Evolutionary conservation across 2,797 vertebrate species (phyloP), one percentile per base, ranked within the genome.

Genomic region (Kryptolebias ocellatus): DNA sequence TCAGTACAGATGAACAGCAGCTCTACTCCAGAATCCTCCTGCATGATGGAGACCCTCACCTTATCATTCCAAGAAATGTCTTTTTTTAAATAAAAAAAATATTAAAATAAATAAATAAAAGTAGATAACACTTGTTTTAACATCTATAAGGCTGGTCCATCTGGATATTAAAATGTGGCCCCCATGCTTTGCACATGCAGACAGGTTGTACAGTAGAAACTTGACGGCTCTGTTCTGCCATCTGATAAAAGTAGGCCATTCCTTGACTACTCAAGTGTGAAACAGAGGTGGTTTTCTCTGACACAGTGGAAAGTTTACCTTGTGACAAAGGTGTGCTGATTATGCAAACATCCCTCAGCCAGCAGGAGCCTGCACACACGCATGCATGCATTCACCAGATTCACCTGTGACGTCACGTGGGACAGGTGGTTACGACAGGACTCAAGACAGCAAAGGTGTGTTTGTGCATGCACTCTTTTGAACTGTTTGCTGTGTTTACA

Each of bases 251-350:
- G 64, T 80, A 65, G 68, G 76, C 77, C 80, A 73, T 67, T 76
- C 64, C 59, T 47, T 6, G 54, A 49, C 73, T 76, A 80, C 84
- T 87, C 75, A 4, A 76, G 73, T 61, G 81, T 79, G 77, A 87
- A 78, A 60, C 49, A 12, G 66, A 77, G n/a, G 55, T 73, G 20
- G 64, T 79, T 83, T 88, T 68, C 71, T 88, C 70, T 56, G 74
- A 88, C 74, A 9, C 88, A 87, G 83, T 90, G 89, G 88, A 92
- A 92, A 91, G 81, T 89, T 85, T 81, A 90, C 79, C 83, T 76
- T 83, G 86, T 90, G 82, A 87, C 79, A 67, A 77, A 88, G 81
- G 80, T 86, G 85, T 80, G 87, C 84, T 87, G 86, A 86, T 86
- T 87, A 85, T 73, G 83, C 77, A 91, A 90, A 87, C 86, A 87